Conservation (phyloP, 2,797 vertebrate genomes). For the Phaenicophaeus curvirostris region DNA sequence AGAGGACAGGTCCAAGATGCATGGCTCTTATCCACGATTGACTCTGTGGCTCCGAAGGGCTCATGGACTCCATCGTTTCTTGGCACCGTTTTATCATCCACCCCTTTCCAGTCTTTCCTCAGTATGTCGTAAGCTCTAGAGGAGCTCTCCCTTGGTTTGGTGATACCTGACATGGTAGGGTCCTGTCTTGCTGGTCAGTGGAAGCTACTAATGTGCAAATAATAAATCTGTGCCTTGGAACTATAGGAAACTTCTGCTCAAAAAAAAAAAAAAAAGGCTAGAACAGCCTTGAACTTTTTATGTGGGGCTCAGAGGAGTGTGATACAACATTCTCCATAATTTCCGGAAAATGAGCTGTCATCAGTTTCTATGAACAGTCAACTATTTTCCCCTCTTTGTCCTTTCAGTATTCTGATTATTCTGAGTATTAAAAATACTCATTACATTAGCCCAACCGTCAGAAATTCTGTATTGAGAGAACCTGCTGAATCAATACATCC, state of each 20-base stretch:
- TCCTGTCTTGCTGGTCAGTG: neutral
- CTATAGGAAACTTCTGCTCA: neutral
- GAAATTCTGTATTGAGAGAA: conserved; percentile 22
- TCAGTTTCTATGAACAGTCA: neutral
- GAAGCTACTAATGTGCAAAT: neutral
- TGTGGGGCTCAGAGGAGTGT: neutral
- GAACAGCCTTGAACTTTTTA: neutral
- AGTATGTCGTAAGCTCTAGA: neutral
- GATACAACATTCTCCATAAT: neutral
- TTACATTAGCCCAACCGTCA: neutral
- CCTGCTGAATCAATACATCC: conserved; percentile 36
- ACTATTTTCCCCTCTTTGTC: conserved; percentile 15
- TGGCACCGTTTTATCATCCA: neutral
- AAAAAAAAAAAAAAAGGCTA: neutral
- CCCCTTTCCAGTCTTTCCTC: neutral
- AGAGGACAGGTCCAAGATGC: neutral
- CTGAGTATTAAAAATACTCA: neutral
- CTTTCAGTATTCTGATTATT: neutral
- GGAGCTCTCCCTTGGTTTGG: neutral
- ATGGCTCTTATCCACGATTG: neutral
- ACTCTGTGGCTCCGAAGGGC: neutral
- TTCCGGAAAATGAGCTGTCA: conserved; percentile 9
- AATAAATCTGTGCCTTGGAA: neutral
- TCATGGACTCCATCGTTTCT: neutral
- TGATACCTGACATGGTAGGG: neutral